These are phyloP conservation scores for Phainopepla nitens DNA, from an alignment of 2,113 vertebrate species.

Conservation along the genomic window DNA sequence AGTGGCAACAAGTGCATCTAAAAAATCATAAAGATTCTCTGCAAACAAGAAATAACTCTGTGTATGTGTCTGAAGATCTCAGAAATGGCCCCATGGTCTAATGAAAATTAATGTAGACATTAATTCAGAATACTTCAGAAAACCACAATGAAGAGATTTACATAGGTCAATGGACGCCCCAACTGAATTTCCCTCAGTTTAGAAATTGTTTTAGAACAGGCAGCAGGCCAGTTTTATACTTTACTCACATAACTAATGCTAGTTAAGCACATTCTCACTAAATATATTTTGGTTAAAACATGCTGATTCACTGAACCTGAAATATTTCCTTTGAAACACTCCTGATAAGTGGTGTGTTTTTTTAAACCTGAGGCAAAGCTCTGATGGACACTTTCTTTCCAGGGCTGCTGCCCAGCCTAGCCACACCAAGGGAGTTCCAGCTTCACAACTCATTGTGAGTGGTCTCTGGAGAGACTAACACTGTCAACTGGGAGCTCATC, in stretches of 20 bases:
- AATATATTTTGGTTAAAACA: not conserved
- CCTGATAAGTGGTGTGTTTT: not conserved
- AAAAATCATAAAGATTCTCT: not conserved
- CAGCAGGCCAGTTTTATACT: not conserved
- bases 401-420: not conserved
- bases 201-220: not conserved
- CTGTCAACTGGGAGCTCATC: not conserved
- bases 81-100: not conserved
- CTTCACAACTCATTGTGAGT: not conserved
- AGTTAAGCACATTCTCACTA: conserved; percentile 9
- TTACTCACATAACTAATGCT: not conserved
- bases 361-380: not conserved
- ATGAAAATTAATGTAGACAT: not conserved
- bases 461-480: not conserved
- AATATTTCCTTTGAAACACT: not conserved
- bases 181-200: not conserved
- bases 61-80: not conserved
- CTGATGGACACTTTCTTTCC: not conserved
- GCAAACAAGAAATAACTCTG: not conserved
- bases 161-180: not conserved
- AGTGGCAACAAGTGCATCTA: not conserved
- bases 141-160: not conserved
- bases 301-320: not conserved
- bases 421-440: not conserved
- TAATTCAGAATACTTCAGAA: not conserved